Evolutionary conservation across 2,888 invertebrate genomes (phyloP).

Genomic region (Latheticus oryzae): DNA sequence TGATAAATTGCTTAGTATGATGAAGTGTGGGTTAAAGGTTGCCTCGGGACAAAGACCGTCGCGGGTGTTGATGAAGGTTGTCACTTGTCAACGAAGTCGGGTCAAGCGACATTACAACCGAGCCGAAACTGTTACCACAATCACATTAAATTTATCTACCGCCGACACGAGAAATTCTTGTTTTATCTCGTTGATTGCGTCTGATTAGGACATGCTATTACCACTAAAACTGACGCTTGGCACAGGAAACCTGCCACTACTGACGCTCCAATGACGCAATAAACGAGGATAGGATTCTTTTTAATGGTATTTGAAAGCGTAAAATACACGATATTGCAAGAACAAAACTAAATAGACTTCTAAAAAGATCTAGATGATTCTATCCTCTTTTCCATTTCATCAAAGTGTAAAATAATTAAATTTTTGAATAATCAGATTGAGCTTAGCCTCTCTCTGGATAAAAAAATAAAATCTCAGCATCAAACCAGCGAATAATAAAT

Average conservation of each 20-base stretch:
- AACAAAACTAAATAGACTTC: too few species aligned
- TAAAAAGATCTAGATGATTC: too few species aligned
- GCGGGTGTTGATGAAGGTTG: slow-evolving; percentile 55
- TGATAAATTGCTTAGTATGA: slow-evolving; percentile 54
- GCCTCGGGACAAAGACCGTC: slow-evolving; percentile 52
- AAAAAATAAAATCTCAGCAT: too few species aligned
- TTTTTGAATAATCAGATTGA: too few species aligned
- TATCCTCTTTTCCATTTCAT: too few species aligned
- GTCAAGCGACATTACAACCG: slow-evolving; percentile 40
- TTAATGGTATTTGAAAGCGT: too few species aligned
- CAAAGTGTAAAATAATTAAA: too few species aligned
- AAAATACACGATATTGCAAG: too few species aligned
- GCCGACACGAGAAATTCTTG: slow-evolving; percentile 38
- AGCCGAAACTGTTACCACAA: slow-evolving; percentile 41
- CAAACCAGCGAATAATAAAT: too few species aligned
- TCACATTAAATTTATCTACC: slow-evolving; percentile 44
- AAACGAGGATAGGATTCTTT: slow-evolving; percentile 5
- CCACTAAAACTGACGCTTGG: slow-evolving; percentile 11
- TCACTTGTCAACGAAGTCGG: slow-evolving; percentile 54
- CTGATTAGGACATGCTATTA: slow-evolving; percentile 24
- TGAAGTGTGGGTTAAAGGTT: slow-evolving; percentile 54
- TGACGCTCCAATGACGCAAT: slow-evolving; percentile 8
- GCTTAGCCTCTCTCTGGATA: too few species aligned
- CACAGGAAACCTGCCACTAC: slow-evolving; percentile 15
- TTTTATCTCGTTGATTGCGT: slow-evolving; percentile 29